Base-by-base conservation (phyloP, 2,888 invertebrate species). In the Anthophora plumipes region DNA sequence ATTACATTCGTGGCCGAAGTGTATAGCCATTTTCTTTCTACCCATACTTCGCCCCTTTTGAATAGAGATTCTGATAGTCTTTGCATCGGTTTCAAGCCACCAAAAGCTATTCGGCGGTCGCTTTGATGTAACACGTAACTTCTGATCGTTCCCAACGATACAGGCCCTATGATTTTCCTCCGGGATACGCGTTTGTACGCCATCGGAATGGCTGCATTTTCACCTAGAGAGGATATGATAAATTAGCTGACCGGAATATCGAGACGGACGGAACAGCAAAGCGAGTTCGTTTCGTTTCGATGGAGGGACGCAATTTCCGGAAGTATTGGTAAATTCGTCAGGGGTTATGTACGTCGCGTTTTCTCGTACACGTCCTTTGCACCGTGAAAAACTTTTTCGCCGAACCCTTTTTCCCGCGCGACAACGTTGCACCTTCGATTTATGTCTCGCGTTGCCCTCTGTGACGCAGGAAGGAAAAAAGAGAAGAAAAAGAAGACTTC, bases 261-360 rank as follows among this genome's bases (percentile, higher is more conserved):
- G 11, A 17, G 46, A 22, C 20, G 64, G 25, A 22, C 25, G 22
- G 50, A 60, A 12, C 50, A 11, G 39, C 43, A 41, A 55, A 72
- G 46, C 57, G 59, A 57, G n/a, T 46, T 67, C 59, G 41, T 20
- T 31, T 14, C 52, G 37, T 31, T 31, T 22, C 52, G 71, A 54
- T 31, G 25, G 37, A 37, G 20, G 31, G 14, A 61, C 20, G 48
- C 50, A 52, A 61, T 70, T 25, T n/a, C 60, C 17, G 31, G 22
- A 4, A 55, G 46, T 72, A 72, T 64, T 12, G 72, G 64, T 72
- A 72, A 72, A 72, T 57, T 73, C n/a, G 25, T 20, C 5, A 1
- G 20, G 25, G 22, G 41, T 55, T 43, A 14, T n/a, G 55, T 5
- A 8, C 11, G 20, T 20, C n/a, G 20, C 22, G 54, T 14, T 63